phyloP scores from a whole-genome alignment of 37 sponge, comb jelly and placozoan species.

The Beroe ovata region DNA sequence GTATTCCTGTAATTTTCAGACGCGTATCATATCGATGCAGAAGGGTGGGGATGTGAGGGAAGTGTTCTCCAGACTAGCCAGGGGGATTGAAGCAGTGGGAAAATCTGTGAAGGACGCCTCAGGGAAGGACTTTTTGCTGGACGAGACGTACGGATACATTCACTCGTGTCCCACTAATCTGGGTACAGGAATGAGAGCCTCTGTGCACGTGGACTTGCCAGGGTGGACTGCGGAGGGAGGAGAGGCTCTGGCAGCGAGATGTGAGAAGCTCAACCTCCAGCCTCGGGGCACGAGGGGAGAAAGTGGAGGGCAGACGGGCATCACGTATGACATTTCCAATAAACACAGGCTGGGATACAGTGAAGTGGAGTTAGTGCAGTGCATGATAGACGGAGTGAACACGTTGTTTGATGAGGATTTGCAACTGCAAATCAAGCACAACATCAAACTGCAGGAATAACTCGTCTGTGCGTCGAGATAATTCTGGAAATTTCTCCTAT shows the following conservation, averaged over 20 bases:
- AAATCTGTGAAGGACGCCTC: constrained; percentile 67
- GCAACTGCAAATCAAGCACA: constrained; percentile 38
- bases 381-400: constrained; percentile 86
- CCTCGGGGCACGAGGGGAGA: constrained; percentile 80
- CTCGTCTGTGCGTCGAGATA: no score
- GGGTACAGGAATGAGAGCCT: constrained; percentile 64
- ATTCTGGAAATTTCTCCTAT: no score
- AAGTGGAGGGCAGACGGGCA: constrained; percentile 71
- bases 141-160: constrained; percentile 49
- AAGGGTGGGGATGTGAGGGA: constrained; percentile 69
- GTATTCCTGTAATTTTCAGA: no score
- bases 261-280: constrained; percentile 77
- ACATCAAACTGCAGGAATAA: not conserved
- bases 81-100: constrained; percentile 67
- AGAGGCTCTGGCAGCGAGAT: constrained; percentile 72
- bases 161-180: constrained; percentile 65
- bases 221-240: constrained; percentile 57
- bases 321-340: constrained; percentile 84
- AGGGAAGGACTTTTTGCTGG: constrained; percentile 56
- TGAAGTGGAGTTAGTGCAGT: constrained; percentile 85
- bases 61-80: constrained; percentile 72
- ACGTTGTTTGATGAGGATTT: constrained; percentile 72
- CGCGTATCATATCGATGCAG: constrained; percentile 73
- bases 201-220: constrained; percentile 59
- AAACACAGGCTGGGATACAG: constrained; percentile 77